Percentiles rank a stretch among this genome's conserved stretches.
phyloP scores from a whole-genome alignment of 1,140 invertebrate species.

The Aphidius gifuensis region DNA sequence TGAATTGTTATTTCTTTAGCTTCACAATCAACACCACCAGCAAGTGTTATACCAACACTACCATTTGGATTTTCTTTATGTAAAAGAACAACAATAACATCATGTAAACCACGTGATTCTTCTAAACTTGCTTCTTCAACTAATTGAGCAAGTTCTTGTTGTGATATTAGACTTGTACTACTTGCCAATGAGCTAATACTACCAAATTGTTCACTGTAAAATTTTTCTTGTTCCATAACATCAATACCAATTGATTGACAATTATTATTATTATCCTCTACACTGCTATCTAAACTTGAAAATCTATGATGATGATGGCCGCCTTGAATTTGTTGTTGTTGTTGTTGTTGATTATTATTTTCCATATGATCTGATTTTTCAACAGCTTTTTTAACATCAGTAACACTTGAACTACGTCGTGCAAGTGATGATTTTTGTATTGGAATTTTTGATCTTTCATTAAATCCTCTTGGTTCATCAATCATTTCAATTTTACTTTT shows the following conservation, averaged over 20 bases:
- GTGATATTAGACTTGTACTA: conserved; percentile 63
- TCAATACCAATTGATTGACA: conserved; percentile 20
- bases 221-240: conserved; percentile 35
- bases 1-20: conserved; percentile 89
- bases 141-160: conserved; percentile 63
- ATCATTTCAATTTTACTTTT: conserved; percentile 16
- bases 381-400: conserved; percentile 63
- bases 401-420: conserved; percentile 53
- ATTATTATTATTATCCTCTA: conserved; percentile 40
- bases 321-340: not conserved
- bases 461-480: conserved; percentile 12
- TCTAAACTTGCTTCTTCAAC: conserved; percentile 65
- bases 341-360: not conserved
- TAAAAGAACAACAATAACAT: conserved; percentile 61
- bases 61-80: conserved; percentile 65
- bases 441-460: conserved; percentile 37
- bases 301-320: conserved; percentile 35
- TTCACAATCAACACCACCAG: conserved; percentile 85
- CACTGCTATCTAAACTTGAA: conserved; percentile 44
- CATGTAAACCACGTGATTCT: conserved; percentile 53
- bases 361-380: conserved; percentile 59
- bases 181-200: conserved; percentile 64
- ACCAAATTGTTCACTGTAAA: conserved; percentile 58
- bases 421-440: conserved; percentile 36
- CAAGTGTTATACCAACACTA: conserved; percentile 81